Evolutionary conservation across 1,140 invertebrate species (phyloP).

Genomic region (Caerostris extrusa): DNA sequence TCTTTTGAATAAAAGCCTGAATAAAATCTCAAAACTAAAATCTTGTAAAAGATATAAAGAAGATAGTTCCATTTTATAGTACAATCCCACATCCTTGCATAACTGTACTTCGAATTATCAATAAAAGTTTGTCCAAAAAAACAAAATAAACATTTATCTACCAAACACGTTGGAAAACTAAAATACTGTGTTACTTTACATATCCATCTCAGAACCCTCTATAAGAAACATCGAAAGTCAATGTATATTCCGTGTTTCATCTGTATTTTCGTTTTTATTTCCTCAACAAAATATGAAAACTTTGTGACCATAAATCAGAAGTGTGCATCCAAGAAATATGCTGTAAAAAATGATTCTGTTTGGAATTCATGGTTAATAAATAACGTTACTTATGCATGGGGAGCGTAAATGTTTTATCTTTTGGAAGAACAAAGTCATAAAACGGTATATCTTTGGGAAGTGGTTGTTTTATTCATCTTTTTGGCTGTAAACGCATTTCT

Average conservation of each 20-base stretch:
- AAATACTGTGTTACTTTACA: neutral
- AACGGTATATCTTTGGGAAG: neutral
- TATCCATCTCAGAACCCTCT: neutral
- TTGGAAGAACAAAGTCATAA: constrained; percentile 22
- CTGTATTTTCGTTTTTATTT: neutral
- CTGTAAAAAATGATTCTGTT: neutral
- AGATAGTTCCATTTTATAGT: neutral
- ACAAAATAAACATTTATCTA: neutral
- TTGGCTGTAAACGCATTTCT: neutral
- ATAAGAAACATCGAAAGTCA: neutral
- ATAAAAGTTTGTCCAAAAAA: neutral
- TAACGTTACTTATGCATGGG: neutral
- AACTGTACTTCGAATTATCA: constrained; percentile 7
- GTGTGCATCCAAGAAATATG: neutral
- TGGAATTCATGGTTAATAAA: constrained; percentile 35
- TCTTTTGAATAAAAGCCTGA: neutral
- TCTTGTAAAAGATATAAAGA: neutral
- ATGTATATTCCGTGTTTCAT: constrained; percentile 22
- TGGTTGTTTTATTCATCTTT: neutral
- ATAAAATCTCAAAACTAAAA: neutral
- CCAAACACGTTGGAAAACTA: neutral
- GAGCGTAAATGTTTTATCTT: constrained; percentile 39
- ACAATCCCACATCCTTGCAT: neutral
- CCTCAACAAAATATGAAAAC: constrained; percentile 1
- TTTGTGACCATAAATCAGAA: constrained; percentile 3